Evolutionary conservation across 2,113 vertebrate genomes (phyloP).

Genomic region (Syngnathoides biaculeatus): DNA sequence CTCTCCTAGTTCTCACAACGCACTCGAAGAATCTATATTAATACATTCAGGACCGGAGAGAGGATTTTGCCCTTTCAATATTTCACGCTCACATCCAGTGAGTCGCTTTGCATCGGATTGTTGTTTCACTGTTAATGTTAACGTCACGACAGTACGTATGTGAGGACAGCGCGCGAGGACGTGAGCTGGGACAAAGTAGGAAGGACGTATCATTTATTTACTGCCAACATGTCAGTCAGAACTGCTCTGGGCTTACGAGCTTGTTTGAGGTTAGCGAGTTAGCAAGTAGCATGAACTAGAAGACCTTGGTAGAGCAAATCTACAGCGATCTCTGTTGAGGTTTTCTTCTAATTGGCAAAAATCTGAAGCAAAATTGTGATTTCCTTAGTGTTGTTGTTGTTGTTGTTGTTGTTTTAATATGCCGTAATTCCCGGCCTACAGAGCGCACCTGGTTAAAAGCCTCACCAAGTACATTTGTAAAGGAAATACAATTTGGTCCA

Average conservation of each 20-base stretch:
- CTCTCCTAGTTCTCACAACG: constrained; percentile 93
- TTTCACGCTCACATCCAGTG: constrained; percentile 98
- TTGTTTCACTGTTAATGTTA: constrained; percentile 99
- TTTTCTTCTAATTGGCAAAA: too few relatives aligned
- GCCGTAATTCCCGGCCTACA: too few relatives aligned
- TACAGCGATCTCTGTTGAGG: too few relatives aligned
- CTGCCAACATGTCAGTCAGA: neutral
- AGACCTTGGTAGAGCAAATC: too few relatives aligned
- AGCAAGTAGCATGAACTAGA: too few relatives aligned
- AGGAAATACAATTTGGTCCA: too few relatives aligned
- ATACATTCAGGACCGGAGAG: constrained; percentile 92
- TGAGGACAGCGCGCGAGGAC: constrained; percentile 84
- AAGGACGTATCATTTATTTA: too few relatives aligned
- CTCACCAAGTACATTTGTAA: too few relatives aligned
- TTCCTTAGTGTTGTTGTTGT: too few relatives aligned
- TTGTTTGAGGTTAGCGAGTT: neutral
- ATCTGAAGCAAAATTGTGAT: too few relatives aligned
- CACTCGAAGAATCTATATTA: constrained; percentile 93
- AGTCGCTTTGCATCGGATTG: constrained; percentile 99
- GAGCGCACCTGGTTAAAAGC: too few relatives aligned
- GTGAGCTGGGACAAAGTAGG: constrained; percentile 79
- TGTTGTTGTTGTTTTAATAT: too few relatives aligned
- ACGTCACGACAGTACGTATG: constrained; percentile 79
- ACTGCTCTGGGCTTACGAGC: neutral
- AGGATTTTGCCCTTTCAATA: constrained; percentile 97